Evolutionary conservation across 2,797 vertebrate genomes (phyloP), one percentile per base, ranked within the genome.

Genomic region (Galaxias olidus): DNA sequence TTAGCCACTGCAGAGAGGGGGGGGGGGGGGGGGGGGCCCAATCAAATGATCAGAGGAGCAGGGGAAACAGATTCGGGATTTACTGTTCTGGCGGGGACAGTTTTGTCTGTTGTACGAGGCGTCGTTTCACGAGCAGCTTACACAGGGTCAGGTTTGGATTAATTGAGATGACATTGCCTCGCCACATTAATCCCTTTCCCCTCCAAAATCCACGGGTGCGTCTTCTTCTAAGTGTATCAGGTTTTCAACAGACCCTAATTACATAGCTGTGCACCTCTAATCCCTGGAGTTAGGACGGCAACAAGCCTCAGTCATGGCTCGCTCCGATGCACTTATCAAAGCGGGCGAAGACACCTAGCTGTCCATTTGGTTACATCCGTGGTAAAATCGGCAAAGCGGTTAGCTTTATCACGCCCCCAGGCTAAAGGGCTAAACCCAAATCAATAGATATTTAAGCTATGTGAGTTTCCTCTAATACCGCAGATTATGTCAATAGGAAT

Each of bases 391-490:
- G 51, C 63, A 79, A 69, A 78, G 13, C 55, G 62, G 66, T 83
- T 83, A 74, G 59, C 64, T 57, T 61, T 61, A 72, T 74, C 63
- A 66, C 59, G 68, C 69, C 83, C 80, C 49, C 13, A 65, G 78
- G 83, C 80, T 80, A 64, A 47, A 63, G 20, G 51, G 62, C 62
- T 43, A 68, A 74, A 71, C 42, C 70, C 46, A 76, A 72, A 85
- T 81, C 77, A 79, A 79, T 84, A 79, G 11, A 68, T 66, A 63
- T 69, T 69, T 69, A 59, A 72, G 48, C 8, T 56, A 59, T 66
- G 46, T 51, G 60, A 69, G 59, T 72, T 74, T 71, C 71, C 72
- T 43, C 63, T 61, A 65, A 72, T 64, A 48, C 54, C 44, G 19
- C 45, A 68, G 54, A 77, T 73, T 72, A 70, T 72, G 57, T 59